Evolutionary conservation across 2,113 vertebrate genomes (phyloP).

Genomic region (Carassius gibelio): DNA sequence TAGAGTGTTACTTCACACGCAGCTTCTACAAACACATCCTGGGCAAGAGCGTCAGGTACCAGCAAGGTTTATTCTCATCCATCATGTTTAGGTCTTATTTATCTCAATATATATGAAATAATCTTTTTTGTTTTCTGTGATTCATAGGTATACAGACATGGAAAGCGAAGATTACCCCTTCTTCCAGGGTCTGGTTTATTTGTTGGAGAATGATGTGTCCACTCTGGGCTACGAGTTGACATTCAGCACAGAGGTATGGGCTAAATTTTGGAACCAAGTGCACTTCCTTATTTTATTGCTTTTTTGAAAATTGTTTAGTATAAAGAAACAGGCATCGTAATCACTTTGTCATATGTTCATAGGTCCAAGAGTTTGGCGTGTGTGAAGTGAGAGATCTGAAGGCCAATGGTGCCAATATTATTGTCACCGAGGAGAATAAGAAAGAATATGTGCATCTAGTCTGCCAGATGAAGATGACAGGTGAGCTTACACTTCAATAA

Average conservation of each 20-base stretch:
- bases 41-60: conserved; percentile 92
- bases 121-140: not conserved
- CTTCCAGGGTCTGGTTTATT: conserved; percentile 94
- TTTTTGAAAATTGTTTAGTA: too few relatives aligned
- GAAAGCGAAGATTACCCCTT: conserved; percentile 98
- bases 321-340: too few relatives aligned
- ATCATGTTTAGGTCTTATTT: too few relatives aligned
- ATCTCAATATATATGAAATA: not conserved
- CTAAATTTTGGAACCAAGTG: not conserved
- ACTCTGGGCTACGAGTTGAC: conserved; percentile 96
- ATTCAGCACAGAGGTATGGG: conserved; percentile 92
- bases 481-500: conserved; percentile 65
- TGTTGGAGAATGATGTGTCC: conserved; percentile 94
- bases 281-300: not conserved
- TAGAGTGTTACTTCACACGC: conserved; percentile 97
- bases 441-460: conserved; percentile 96
- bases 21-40: conserved; percentile 99
- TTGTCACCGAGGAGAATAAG: conserved; percentile 96
- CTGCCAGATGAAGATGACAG: conserved; percentile 99
- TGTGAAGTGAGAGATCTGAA: conserved; percentile 96
- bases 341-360: not conserved
- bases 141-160: conserved; percentile 93
- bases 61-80: too few relatives aligned
- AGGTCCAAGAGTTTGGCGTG: conserved; percentile 96
- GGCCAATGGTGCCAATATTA: conserved; percentile 91